Evolutionary conservation across 2,113 vertebrate species (phyloP).

Genomic region (Cynopterus brachyotis): DNA sequence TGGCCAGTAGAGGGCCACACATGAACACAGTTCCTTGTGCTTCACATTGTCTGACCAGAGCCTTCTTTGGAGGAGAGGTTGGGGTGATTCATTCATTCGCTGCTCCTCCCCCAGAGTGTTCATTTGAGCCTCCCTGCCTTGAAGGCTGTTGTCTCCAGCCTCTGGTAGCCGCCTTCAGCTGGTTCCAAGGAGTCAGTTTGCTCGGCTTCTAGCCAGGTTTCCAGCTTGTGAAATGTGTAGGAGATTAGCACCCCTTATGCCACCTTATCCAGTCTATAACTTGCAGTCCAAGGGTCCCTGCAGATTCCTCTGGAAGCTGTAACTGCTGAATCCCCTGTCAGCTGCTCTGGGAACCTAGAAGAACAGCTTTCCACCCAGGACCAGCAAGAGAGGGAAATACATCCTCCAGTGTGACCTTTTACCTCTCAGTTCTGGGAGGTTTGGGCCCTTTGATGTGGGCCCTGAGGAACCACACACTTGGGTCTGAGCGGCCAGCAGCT

Average conservation of each 20-base stretch:
- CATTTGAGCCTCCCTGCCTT: neutral
- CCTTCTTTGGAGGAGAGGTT: neutral
- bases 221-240: slow-evolving; percentile 41
- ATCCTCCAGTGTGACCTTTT: slow-evolving; percentile 55
- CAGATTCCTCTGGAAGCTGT: neutral
- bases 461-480: slow-evolving; percentile 69
- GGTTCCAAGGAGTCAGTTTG: slow-evolving; percentile 50
- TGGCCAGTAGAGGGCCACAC: slow-evolving; percentile 48
- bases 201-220: slow-evolving; percentile 67
- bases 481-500: slow-evolving; percentile 72
- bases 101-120: neutral
- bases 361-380: neutral
- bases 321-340: neutral
- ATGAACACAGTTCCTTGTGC: neutral
- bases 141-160: neutral
- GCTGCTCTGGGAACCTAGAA: neutral
- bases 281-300: neutral
- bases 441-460: slow-evolving; percentile 73
- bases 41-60: neutral
- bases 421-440: slow-evolving; percentile 62
- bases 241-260: slow-evolving; percentile 69
- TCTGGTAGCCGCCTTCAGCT: neutral
- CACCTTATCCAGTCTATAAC: slow-evolving; percentile 49
- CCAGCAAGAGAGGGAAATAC: neutral
- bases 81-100: neutral